These are phyloP conservation scores for Heliconius hortense DNA, from an alignment of 2,888 invertebrate genomes.

Conservation along the genomic window DNA sequence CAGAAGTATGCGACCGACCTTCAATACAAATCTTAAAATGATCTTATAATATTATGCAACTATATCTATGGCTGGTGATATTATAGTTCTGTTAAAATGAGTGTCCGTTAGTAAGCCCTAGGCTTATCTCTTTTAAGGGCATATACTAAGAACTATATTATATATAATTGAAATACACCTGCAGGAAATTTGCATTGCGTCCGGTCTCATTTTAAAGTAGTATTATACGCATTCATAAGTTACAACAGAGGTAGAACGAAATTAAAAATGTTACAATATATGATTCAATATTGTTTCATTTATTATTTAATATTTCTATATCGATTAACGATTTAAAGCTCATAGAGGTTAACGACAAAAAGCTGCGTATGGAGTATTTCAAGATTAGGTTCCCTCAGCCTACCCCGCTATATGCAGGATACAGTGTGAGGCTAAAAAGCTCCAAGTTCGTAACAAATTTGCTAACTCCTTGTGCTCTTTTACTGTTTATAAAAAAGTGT, in stretches of 20 bases:
- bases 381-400: too few relatives aligned
- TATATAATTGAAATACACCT: constrained; percentile 20
- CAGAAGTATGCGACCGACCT: constrained; percentile 16
- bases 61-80: background rate
- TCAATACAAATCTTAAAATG: constrained; percentile 11
- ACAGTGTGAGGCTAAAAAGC: background rate
- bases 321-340: too few relatives aligned
- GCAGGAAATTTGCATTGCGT: constrained; percentile 32
- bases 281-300: background rate
- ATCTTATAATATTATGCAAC: constrained; percentile 18
- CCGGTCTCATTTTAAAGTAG: constrained; percentile 22
- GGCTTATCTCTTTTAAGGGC: background rate
- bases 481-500: background rate
- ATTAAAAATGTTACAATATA: too few relatives aligned
- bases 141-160: background rate
- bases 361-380: too few relatives aligned
- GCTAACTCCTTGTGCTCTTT: too few relatives aligned
- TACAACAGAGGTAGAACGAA: constrained; percentile 3
- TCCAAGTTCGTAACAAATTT: too few relatives aligned
- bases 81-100: background rate
- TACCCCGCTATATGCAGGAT: too few relatives aligned
- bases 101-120: background rate
- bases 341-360: too few relatives aligned
- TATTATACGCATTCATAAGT: constrained; percentile 10
- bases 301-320: too few relatives aligned